phyloP scores from a whole-genome alignment of 2,113 vertebrate genomes.

The Lophochroa leadbeateri region DNA sequence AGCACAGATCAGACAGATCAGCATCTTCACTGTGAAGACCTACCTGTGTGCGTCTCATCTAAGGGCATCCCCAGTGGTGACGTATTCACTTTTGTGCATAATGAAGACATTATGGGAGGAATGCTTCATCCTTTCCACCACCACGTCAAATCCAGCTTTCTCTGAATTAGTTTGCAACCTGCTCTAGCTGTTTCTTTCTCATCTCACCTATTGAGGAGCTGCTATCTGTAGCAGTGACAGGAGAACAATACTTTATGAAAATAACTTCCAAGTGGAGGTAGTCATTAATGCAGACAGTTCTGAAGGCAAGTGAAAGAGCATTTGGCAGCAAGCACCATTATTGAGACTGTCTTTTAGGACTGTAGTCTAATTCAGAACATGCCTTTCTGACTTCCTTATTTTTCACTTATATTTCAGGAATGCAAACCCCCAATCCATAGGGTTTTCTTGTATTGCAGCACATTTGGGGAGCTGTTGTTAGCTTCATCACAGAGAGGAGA shows the following conservation, averaged over 20 bases:
- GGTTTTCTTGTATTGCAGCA: neutral
- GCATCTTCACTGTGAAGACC: neutral
- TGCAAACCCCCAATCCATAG: neutral
- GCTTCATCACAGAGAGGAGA: neutral
- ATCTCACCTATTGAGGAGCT: neutral
- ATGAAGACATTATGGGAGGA: neutral
- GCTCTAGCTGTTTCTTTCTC: neutral
- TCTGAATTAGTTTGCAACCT: neutral
- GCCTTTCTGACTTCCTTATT: neutral
- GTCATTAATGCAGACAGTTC: slow-evolving; percentile 43
- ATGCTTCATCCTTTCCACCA: neutral
- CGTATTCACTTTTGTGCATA: neutral
- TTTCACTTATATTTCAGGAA: neutral
- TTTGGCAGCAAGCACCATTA: neutral
- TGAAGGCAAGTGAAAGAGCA: neutral
- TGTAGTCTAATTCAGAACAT: neutral
- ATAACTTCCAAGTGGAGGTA: slow-evolving; percentile 24
- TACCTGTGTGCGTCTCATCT: neutral
- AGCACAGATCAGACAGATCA: neutral
- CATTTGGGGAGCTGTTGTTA: neutral
- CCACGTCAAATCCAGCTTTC: fast-evolving
- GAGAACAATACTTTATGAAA: slow-evolving; percentile 62
- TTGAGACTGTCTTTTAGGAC: neutral
- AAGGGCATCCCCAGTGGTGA: neutral
- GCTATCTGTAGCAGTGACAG: neutral